A percentile compares a stretch with the other conserved stretches of the same genome.
These are phyloP conservation scores for Metaphire vulgaris DNA, from an alignment of 1,140 invertebrate genomes.

Conservation along the genomic window DNA sequence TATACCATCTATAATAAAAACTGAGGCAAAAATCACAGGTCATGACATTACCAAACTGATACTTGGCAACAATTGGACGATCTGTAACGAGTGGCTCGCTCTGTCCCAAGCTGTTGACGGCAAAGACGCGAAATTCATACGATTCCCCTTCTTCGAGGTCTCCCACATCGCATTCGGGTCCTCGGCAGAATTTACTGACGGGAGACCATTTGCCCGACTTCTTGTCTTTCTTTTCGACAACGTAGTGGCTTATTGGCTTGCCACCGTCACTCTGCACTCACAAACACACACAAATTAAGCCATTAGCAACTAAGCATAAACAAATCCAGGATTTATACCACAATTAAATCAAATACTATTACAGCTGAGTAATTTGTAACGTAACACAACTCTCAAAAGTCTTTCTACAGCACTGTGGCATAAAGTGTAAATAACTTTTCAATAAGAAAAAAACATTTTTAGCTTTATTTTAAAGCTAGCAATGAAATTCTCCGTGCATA, in stretches of 20 bases:
- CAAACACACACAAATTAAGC: not conserved
- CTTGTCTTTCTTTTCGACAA: conserved; percentile 91
- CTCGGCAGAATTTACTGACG: conserved; percentile 86
- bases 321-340: too few species aligned
- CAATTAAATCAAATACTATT: too few species aligned
- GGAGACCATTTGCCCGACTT: conserved; percentile 87
- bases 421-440: too few species aligned
- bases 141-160: conserved; percentile 87
- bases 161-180: conserved; percentile 87
- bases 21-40: too few species aligned
- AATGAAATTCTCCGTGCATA: too few species aligned
- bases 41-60: conserved; percentile 82
- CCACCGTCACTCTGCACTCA: conserved; percentile 78
- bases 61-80: conserved; percentile 81
- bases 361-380: too few species aligned
- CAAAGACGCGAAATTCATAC: conserved; percentile 88
- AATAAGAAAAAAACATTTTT: too few species aligned
- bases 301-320: too few species aligned
- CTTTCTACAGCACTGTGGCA: too few species aligned
- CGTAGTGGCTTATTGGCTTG: conserved; percentile 91
- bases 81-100: conserved; percentile 83
- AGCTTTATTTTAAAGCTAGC: too few species aligned
- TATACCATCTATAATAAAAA: too few species aligned
- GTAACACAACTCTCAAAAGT: too few species aligned
- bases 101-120: conserved; percentile 95